Conservation (phyloP, 2,797 vertebrate genomes). For the Chelonia mydas region DNA sequence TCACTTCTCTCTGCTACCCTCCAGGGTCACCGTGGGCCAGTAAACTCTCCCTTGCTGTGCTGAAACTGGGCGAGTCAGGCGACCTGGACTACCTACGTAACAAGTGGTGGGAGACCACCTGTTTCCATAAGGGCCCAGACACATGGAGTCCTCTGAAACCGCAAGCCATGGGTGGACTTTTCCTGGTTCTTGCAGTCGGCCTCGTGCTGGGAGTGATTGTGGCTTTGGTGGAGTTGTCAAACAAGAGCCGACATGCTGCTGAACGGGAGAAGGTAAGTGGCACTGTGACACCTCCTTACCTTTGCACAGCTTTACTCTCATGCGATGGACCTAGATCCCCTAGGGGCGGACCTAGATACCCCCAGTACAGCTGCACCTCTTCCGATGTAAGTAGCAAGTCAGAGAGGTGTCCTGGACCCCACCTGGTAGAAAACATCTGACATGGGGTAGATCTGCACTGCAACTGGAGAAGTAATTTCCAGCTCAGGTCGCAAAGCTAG, state of each 20-base stretch:
- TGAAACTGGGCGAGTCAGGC: slow-evolving; percentile 86
- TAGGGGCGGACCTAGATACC: too few relatives aligned
- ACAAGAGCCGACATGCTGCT: slow-evolving; percentile 83
- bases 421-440: background rate
- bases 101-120: slow-evolving; percentile 92
- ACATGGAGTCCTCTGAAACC: slow-evolving; percentile 77
- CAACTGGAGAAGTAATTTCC: background rate
- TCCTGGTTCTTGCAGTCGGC: slow-evolving; percentile 88
- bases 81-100: slow-evolving; percentile 82
- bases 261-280: slow-evolving; percentile 82
- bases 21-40: slow-evolving; percentile 85
- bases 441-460: background rate
- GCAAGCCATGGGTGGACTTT: slow-evolving; percentile 84
- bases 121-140: slow-evolving; percentile 39
- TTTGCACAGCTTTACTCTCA: background rate
- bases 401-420: too few relatives aligned
- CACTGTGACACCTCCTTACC: accelerated
- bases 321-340: background rate
- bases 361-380: background rate
- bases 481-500: background rate
- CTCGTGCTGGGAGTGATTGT: slow-evolving; percentile 82
- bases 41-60: slow-evolving; percentile 84
- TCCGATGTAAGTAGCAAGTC: background rate
- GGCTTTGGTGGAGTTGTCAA: slow-evolving; percentile 85
- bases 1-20: accelerated